Percentiles rank a stretch among this genome's conserved stretches.
Conservation (phyloP, 2,888 invertebrate genomes). For the Blera fallax region DNA sequence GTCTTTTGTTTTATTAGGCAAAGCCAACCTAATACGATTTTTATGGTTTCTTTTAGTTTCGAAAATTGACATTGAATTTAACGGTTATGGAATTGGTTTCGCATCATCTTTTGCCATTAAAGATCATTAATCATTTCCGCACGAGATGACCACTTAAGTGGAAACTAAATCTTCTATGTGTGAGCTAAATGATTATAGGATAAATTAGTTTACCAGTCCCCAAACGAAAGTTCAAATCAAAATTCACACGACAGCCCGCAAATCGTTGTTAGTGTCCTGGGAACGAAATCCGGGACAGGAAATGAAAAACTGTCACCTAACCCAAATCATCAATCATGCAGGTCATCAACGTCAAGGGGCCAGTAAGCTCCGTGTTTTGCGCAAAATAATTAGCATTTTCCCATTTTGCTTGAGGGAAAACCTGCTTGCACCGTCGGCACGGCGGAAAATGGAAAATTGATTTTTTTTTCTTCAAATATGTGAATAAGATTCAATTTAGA, state of each 20-base stretch:
- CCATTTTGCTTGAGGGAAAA: not conserved
- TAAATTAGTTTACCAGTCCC: constrained; percentile 1
- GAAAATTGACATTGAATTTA: not conserved
- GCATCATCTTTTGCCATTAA: not conserved
- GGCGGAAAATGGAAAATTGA: constrained; percentile 39
- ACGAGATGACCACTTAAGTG: constrained; percentile 27
- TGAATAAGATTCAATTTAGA: constrained; percentile 57
- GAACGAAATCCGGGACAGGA: constrained; percentile 26
- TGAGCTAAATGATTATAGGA: constrained; percentile 9
- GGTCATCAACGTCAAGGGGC: not conserved
- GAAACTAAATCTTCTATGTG: constrained; percentile 23
- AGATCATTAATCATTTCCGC: constrained; percentile 54
- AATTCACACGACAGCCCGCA: constrained; percentile 6
- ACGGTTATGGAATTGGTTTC: constrained; percentile 9
- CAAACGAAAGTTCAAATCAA: not conserved
- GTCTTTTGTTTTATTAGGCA: not conserved
- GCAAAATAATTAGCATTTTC: constrained; percentile 45
- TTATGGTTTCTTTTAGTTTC: not conserved
- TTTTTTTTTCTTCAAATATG: constrained; percentile 15
- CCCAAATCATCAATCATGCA: constrained; percentile 51
- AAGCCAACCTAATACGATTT: not conserved
- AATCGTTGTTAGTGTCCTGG: not conserved
- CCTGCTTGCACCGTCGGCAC: not conserved
- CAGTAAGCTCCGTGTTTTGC: not conserved
- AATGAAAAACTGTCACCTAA: constrained; percentile 63